Percentiles rank a stretch among this genome's conserved stretches.
Conservation (phyloP, 2,113 vertebrate species). For the Stegostoma tigrinum region DNA sequence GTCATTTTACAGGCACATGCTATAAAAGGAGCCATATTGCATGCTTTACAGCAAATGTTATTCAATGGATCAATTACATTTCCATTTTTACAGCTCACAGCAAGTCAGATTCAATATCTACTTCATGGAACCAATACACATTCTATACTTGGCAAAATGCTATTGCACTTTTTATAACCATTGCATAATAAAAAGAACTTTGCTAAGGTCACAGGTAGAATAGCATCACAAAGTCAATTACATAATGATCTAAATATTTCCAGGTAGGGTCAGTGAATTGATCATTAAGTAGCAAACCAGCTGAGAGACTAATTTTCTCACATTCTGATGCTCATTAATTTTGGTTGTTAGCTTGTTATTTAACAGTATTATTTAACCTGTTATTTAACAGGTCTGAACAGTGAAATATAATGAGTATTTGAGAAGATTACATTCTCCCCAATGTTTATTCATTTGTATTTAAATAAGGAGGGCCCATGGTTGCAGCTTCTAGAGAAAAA, state of each 20-base stretch:
- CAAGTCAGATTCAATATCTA: not conserved
- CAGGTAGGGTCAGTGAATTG: not conserved
- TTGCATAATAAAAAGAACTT: not conserved
- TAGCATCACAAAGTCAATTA: not conserved
- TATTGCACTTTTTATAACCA: not conserved
- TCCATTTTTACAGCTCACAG: not conserved
- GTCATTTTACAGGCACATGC: not conserved
- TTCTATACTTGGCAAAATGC: conserved; percentile 7
- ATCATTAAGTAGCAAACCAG: not conserved
- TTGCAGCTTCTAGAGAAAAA: too few species aligned
- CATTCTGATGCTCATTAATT: conserved; percentile 20
- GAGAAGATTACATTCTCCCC: not conserved
- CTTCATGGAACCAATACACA: not conserved
- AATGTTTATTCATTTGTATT: conserved; percentile 1
- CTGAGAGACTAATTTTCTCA: conserved; percentile 8
- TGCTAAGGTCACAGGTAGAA: not conserved
- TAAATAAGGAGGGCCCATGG: not conserved
- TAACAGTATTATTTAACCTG: not conserved
- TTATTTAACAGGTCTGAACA: conserved; percentile 18
- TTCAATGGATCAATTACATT: not conserved
- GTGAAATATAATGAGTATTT: not conserved
- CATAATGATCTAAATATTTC: not conserved
- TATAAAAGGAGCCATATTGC: not conserved
- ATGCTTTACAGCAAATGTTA: not conserved
- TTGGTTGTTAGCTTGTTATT: conserved; percentile 20